Evolutionary conservation across 2,888 invertebrate species (phyloP), one percentile per base, ranked within the genome.

Genomic region (Piscicola geometra): DNA sequence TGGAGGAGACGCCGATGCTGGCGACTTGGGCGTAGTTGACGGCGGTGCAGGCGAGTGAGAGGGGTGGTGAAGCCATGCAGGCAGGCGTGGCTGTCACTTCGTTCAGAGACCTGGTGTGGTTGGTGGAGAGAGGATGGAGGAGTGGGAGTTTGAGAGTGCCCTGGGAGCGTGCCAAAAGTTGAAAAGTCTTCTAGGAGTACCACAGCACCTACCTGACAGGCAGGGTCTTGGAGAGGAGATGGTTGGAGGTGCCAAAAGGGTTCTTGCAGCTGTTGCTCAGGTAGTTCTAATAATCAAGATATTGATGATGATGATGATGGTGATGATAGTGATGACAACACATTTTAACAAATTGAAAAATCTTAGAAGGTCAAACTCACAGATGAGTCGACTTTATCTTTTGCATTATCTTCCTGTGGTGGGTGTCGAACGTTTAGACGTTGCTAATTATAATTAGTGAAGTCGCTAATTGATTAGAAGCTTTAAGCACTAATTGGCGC

Each of bases 21-120:
- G 78, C 79, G 18, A 76, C 78, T 36, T 77, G 78, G 41, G 79
- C 79, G 56, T 79, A 79, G 60, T 76, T 77, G 56, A 76, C 78
- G 41, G 72, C 70, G 32, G 75, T 69, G 30, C 67, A 67, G 21
- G 77, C 50, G n/a, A 76, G 33, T 25, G 79, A 32, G 12, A 69
- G 81, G 80, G 70, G 83, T 81, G 35, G 82, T 76, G 77, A 76
- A 35, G 60, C 72, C 68, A 67, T 32, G 30, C 76, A 76, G 21
- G 78, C 78, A 68, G 71, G 75, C 71, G 76, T 77, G 33, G 75
- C 50, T 5, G 60, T 56, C 15, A 5, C n/a, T 5, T 56, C 60
- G 60, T 56, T 56, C 3, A 56, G 60, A 25, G 60, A 21, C 60
- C 60, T 56, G 21, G 9, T 25, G 21, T 18, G 60, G 3, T 9